phyloP scores from a whole-genome alignment of 2,888 invertebrate genomes.

The Cryptus armator region DNA sequence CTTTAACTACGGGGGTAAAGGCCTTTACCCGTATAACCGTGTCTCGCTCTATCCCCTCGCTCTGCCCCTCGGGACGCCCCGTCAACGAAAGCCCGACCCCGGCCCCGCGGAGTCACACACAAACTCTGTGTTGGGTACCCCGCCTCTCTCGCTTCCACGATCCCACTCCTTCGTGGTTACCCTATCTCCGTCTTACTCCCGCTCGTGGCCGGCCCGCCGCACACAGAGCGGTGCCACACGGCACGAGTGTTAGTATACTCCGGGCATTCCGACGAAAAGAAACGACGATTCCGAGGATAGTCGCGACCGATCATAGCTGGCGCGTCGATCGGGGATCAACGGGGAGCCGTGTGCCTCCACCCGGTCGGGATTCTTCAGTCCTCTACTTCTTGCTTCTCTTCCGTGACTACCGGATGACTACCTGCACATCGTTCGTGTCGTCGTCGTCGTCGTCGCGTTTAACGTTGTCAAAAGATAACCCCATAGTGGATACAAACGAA shows the following conservation, averaged over 20 bases:
- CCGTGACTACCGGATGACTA: conserved; percentile 59
- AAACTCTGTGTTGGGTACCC: conserved; percentile 51
- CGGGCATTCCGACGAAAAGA: conserved; percentile 83
- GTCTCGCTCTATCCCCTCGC: conserved; percentile 59
- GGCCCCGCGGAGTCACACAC: conserved; percentile 54
- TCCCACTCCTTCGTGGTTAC: conserved; percentile 59
- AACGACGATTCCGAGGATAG: conserved; percentile 85
- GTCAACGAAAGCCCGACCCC: conserved; percentile 66
- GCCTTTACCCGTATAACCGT: conserved; percentile 16
- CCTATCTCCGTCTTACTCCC: conserved; percentile 68
- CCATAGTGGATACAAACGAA: conserved; percentile 18
- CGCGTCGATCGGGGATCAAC: conserved; percentile 84
- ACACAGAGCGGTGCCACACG: conserved; percentile 56
- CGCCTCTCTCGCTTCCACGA: conserved; percentile 67
- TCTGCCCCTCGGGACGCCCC: conserved; percentile 63
- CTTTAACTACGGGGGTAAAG: conserved; percentile 55
- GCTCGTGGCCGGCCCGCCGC: conserved; percentile 65
- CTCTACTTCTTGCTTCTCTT: conserved; percentile 60
- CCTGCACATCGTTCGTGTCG: conserved; percentile 36
- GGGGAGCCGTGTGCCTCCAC: conserved; percentile 69
- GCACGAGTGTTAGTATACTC: conserved; percentile 71
- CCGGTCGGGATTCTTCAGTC: conserved; percentile 61
- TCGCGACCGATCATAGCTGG: conserved; percentile 85
- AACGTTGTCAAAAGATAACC: conserved; percentile 68
- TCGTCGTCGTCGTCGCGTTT: conserved; percentile 55